These are phyloP conservation scores for Haliaeetus vocifer DNA, from an alignment of 2,797 vertebrate species.

Conservation along the genomic window DNA sequence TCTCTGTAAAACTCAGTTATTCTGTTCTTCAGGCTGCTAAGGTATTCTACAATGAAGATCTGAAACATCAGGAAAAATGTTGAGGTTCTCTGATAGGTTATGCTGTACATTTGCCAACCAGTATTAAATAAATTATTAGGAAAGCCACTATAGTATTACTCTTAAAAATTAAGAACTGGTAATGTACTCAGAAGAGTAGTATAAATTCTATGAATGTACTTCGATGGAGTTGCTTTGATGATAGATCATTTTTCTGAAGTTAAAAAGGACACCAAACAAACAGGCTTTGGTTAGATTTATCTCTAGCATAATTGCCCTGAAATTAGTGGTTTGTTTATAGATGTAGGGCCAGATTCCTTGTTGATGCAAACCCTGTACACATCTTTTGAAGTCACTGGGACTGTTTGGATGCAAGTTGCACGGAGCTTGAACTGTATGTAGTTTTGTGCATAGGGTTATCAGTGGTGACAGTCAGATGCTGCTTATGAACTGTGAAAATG, in stretches of 20 bases:
- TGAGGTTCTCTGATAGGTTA: background rate
- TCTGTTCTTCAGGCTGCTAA: background rate
- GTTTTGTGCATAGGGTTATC: background rate
- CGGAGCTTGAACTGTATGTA: accelerated
- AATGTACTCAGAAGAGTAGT: background rate
- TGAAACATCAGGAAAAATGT: background rate
- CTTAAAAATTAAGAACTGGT: background rate
- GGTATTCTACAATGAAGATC: background rate
- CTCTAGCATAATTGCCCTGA: background rate
- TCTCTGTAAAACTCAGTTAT: background rate
- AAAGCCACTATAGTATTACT: background rate
- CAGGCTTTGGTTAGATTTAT: background rate
- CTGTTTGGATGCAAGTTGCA: background rate
- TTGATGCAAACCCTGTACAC: background rate
- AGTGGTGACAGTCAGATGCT: background rate
- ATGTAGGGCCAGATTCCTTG: background rate
- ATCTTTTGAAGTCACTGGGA: background rate
- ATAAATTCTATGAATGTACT: background rate
- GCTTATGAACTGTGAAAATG: background rate
- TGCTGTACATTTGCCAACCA: background rate
- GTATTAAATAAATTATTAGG: background rate
- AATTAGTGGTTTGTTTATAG: background rate
- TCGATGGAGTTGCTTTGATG: background rate
- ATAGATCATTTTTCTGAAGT: background rate
- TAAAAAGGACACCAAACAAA: background rate